phyloP scores from a whole-genome alignment of 1,140 invertebrate genomes.

The Trichonephila clavipes region DNA sequence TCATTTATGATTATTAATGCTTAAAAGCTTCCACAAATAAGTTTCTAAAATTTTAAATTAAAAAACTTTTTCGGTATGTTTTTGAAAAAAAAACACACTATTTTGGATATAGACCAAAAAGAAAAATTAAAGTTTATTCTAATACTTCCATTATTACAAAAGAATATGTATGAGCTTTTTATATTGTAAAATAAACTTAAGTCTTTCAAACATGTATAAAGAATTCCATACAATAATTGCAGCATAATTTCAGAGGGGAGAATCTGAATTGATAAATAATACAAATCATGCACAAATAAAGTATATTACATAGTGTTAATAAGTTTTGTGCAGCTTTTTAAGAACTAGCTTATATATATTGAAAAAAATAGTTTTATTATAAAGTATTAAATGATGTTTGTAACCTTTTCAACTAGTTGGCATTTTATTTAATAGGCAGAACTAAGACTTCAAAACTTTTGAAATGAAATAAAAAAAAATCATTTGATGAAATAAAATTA shows the following conservation, averaged over 20 bases:
- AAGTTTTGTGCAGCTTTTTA: not conserved
- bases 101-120: not conserved
- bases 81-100: too few relatives aligned
- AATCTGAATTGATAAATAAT: not conserved
- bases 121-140: not conserved
- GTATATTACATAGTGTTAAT: not conserved
- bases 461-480: not conserved
- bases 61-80: too few relatives aligned
- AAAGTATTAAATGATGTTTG: not conserved
- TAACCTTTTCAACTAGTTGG: not conserved
- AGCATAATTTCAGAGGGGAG: not conserved
- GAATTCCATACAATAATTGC: not conserved
- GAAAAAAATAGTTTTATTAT: not conserved
- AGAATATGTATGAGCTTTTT: conserved; percentile 15
- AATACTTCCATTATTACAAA: not conserved
- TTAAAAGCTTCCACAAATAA: too few relatives aligned
- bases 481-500: not conserved
- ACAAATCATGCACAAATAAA: not conserved
- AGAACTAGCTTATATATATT: not conserved
- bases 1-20: too few relatives aligned
- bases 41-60: too few relatives aligned
- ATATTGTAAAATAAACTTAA: not conserved
- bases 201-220: conserved; percentile 3
- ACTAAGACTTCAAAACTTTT: not conserved
- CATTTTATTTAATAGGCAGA: not conserved